Percentiles rank a stretch among this genome's conserved stretches.
These are phyloP conservation scores for Laterallus jamaicensis DNA, from an alignment of 2,113 vertebrate species.

Conservation along the genomic window DNA sequence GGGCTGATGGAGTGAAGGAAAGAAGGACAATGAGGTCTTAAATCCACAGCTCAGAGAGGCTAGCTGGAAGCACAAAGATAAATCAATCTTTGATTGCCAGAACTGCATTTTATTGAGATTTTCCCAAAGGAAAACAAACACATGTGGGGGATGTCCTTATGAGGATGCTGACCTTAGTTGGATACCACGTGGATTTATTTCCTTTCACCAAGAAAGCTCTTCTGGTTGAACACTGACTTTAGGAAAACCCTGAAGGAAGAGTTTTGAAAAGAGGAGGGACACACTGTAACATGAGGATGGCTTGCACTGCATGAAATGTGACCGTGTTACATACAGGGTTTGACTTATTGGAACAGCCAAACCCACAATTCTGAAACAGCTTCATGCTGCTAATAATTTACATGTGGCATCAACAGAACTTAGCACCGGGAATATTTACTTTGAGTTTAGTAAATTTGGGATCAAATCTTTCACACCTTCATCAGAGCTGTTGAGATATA, in stretches of 20 bases:
- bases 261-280: background rate
- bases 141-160: fast-evolving
- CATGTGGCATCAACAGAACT: background rate
- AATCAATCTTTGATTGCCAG: background rate
- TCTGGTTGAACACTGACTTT: background rate
- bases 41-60: background rate
- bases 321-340: background rate
- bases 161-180: background rate
- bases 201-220: background rate
- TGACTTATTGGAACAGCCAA: background rate
- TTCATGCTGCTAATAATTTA: background rate
- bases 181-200: background rate
- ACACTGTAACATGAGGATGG: background rate
- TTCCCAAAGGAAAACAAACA: background rate
- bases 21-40: background rate
- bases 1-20: background rate
- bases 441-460: background rate
- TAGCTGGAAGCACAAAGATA: background rate
- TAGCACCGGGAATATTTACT: background rate
- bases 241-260: background rate
- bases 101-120: background rate
- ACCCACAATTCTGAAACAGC: background rate
- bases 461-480: background rate
- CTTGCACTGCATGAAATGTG: background rate
- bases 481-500: background rate